Evolutionary conservation across 2,797 vertebrate species (phyloP), one percentile per base, ranked within the genome.

Genomic region (Microctenopoma lineatum): DNA sequence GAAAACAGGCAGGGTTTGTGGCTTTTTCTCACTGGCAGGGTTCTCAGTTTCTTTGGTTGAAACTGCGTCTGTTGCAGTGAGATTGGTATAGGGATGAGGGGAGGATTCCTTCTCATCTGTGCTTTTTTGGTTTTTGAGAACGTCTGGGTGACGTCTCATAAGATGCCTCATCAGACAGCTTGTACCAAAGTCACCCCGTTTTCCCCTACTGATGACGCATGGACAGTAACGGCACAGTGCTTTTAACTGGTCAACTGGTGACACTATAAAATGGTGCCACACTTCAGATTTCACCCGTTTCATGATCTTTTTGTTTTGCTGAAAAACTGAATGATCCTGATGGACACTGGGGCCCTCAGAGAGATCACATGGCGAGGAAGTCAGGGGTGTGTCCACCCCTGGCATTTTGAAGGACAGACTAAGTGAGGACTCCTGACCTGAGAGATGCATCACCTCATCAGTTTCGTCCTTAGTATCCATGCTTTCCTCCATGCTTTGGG

Each of bases 201-300:
- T 97, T 2, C 97, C 97, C 26, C 96, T 95, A 57, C 97, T 98
- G 81, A 99, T 97, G 82, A 96, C 93, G 26, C 97, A 98, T 11
- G 94, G 93, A 80, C 97, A 99, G 87, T 99, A 96, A 55, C 95
- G 92, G 84, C 97, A 99, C 78, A 98, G 93, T 14, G 97, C 97
- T 94, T 98, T 98, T 58, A 97, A 91, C 80, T 96, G 97, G 88
- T 99, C 97, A 14, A 90, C 93, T 50, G 97, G 96, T 0, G 96
- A 97, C 74, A 98, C 93, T 0, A 97, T 97, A 78, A 99, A 99
- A 90, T 99, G 97, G 70, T 97, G 96, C 97, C 97, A 99, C 27
- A 98, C 97, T 86, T 97, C 97, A 0, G 96, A 98, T 88, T 98
- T 98, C 45, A 99, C 96, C 64, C 96, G 93, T 85, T 95, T 96